phyloP scores from a whole-genome alignment of 2,113 vertebrate species.

The Ovibos moschatus region DNA sequence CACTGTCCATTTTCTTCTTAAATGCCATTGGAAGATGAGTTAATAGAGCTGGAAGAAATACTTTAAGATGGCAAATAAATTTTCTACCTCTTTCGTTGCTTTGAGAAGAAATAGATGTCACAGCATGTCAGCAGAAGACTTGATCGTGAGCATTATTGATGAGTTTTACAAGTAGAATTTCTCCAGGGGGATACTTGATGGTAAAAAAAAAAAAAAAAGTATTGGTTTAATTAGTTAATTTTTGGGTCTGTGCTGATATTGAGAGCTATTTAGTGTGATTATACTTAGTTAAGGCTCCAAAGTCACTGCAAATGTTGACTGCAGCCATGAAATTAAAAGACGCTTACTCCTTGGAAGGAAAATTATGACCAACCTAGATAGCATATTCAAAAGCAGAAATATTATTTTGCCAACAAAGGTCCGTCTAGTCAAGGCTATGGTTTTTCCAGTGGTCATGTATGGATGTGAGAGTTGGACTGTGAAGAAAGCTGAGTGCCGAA shows the following conservation, averaged over 20 bases:
- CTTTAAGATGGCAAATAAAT: neutral
- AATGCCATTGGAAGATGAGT: neutral
- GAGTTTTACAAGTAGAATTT: conserved; percentile 27
- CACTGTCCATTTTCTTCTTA: neutral
- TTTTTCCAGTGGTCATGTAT: too few species aligned
- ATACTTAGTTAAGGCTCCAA: neutral
- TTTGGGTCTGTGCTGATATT: neutral
- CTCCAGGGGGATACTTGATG: neutral
- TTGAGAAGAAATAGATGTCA: neutral
- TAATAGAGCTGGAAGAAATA: neutral
- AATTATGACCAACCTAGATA: too few species aligned
- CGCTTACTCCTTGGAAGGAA: too few species aligned
- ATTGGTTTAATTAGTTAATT: neutral
- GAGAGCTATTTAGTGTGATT: neutral
- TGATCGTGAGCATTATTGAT: neutral
- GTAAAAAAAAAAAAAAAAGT: neutral
- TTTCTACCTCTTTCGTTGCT: neutral
- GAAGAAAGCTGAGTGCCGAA: too few species aligned
- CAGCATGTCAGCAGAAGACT: neutral
- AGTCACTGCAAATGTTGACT: too few species aligned
- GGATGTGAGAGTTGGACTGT: too few species aligned
- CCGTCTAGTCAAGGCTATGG: too few species aligned
- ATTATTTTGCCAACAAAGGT: too few species aligned
- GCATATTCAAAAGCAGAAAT: too few species aligned
- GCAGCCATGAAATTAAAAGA: too few species aligned